Evolutionary conservation across 1,140 invertebrate genomes (phyloP).

Genomic region (Matsumurasca onukii): DNA sequence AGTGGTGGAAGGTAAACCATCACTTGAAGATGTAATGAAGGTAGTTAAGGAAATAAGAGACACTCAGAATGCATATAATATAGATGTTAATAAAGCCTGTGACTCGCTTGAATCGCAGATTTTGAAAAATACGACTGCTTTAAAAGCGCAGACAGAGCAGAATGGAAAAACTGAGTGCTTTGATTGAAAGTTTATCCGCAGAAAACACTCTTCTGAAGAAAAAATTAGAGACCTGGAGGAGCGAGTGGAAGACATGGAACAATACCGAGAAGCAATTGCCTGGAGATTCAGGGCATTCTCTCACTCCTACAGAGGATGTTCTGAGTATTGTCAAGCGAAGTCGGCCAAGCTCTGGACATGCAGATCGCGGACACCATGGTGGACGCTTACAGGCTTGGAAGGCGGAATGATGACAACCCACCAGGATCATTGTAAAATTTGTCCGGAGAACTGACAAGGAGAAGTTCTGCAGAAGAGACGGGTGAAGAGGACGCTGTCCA

Average conservation of each 20-base stretch:
- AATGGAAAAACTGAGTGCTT: background rate
- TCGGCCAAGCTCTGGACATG: background rate
- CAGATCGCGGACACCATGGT: background rate
- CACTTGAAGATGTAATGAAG: background rate
- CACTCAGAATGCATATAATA: background rate
- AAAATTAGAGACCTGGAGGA: background rate
- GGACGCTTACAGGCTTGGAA: constrained; percentile 24
- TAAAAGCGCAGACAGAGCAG: background rate
- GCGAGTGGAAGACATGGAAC: constrained; percentile 14
- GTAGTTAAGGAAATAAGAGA: background rate
- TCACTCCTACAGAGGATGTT: constrained; percentile 5
- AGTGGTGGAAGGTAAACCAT: background rate
- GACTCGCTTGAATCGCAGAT: background rate
- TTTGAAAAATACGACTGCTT: background rate
- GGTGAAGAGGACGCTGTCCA: background rate
- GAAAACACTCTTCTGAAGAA: constrained; percentile 17
- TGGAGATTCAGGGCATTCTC: constrained; percentile 26
- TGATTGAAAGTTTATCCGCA: background rate
- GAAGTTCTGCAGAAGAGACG: constrained; percentile 8
- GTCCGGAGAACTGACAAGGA: constrained; percentile 14
- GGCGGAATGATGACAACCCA: background rate
- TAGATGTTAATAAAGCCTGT: background rate
- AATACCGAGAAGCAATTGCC: constrained; percentile 20
- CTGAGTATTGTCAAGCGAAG: constrained; percentile 6
- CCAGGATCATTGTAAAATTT: constrained; percentile 27